Percentiles rank a stretch among this genome's conserved stretches.
phyloP scores from a whole-genome alignment of 2,797 vertebrate genomes.

The Phrynocephalus forsythii region DNA sequence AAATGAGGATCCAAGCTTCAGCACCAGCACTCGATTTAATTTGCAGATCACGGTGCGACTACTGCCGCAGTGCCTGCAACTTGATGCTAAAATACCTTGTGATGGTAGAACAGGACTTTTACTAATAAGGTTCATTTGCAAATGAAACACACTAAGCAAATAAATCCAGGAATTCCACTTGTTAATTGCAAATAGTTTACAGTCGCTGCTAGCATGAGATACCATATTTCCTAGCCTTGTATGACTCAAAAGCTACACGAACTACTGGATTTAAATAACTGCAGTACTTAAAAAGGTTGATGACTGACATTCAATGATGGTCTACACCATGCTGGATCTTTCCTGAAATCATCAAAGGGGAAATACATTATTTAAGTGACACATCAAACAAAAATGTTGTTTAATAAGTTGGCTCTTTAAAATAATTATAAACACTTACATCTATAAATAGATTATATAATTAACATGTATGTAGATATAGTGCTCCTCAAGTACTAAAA shows the following conservation, averaged over 20 bases:
- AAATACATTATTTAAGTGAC: constrained; percentile 21
- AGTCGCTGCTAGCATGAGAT: constrained; percentile 25
- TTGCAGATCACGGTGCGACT: constrained; percentile 51
- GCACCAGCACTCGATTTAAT: constrained; percentile 64
- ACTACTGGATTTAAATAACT: constrained; percentile 45
- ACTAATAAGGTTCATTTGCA: constrained; percentile 56
- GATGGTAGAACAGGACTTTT: constrained; percentile 28
- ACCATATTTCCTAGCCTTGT: constrained; percentile 4
- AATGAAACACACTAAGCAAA: constrained; percentile 44
- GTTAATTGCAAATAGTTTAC: constrained; percentile 59
- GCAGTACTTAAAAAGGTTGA: constrained; percentile 30
- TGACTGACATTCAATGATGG: constrained; percentile 32
- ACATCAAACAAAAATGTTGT: background rate
- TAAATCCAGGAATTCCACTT: constrained; percentile 58
- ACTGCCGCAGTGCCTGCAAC: constrained; percentile 25
- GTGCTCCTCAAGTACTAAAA: no score
- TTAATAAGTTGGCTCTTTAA: constrained; percentile 30
- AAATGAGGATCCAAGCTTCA: constrained; percentile 60
- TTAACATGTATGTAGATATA: no score
- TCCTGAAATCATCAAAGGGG: constrained; percentile 9
- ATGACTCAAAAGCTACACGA: constrained; percentile 28
- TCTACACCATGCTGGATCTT: constrained; percentile 13
- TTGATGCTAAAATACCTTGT: constrained; percentile 46
- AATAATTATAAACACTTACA: constrained; percentile 10
- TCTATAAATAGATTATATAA: no score